phyloP scores from a whole-genome alignment of 2,797 vertebrate genomes.

The Pelodytes ibericus region DNA sequence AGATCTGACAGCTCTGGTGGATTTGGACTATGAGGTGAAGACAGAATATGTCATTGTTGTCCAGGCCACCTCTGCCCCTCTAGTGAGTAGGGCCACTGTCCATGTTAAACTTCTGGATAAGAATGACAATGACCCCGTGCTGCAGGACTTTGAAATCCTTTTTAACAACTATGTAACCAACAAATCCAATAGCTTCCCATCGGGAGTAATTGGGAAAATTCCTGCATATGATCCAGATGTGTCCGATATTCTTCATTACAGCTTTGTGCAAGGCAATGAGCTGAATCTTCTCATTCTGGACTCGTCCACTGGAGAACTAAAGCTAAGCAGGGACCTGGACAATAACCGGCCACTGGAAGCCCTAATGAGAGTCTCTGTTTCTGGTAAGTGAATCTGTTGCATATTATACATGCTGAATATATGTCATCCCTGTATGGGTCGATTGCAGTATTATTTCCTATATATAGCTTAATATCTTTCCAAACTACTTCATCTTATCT shows the following conservation, averaged over 20 bases:
- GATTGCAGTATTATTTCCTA: background rate
- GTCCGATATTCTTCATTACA: conserved; percentile 88
- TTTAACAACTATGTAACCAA: conserved; percentile 98
- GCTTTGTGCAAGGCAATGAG: conserved; percentile 92
- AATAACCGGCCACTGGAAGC: conserved; percentile 93
- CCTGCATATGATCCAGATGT: conserved; percentile 94
- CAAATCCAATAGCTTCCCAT: conserved; percentile 95
- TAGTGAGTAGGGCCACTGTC: conserved; percentile 93
- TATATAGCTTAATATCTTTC: background rate
- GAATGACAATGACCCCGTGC: conserved; percentile 88
- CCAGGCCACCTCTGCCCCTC: conserved; percentile 94
- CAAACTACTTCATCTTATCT: conserved; percentile 4
- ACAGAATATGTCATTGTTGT: conserved; percentile 93
- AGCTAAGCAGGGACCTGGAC: conserved; percentile 89
- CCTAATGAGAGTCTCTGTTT: conserved; percentile 91
- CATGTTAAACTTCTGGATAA: conserved; percentile 87
- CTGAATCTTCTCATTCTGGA: conserved; percentile 87
- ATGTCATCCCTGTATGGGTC: background rate
- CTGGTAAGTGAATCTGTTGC: conserved; percentile 82
- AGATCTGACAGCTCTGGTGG: conserved; percentile 86
- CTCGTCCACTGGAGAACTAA: conserved; percentile 87
- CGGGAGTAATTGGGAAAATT: conserved; percentile 91
- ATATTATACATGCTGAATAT: too few species aligned
- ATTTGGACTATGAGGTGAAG: conserved; percentile 92
- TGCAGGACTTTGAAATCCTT: conserved; percentile 95